Evolutionary conservation across 2,888 invertebrate genomes (phyloP).

Genomic region (Ligdia adustata): DNA sequence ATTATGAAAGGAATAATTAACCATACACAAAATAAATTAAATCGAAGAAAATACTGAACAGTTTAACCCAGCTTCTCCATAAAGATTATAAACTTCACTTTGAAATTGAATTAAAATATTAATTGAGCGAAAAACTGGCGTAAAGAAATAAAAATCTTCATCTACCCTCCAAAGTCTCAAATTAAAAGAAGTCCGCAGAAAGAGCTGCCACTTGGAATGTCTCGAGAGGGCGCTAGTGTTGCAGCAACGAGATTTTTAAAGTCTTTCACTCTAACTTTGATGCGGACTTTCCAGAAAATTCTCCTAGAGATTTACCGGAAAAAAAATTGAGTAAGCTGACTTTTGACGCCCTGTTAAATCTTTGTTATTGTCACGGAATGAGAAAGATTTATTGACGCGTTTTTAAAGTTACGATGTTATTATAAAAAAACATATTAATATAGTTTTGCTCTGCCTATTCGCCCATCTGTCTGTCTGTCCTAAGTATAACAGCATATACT

Average conservation of each 20-base stretch:
- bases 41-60: too few species aligned
- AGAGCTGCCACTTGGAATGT: constrained; percentile 15
- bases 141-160: constrained; percentile 16
- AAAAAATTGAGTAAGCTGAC: not conserved
- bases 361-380: too few species aligned
- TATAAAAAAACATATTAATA: too few species aligned
- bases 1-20: too few species aligned
- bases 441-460: too few species aligned
- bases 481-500: too few species aligned
- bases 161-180: constrained; percentile 19
- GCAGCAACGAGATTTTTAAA: constrained; percentile 12
- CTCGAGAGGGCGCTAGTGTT: constrained; percentile 19
- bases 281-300: not conserved
- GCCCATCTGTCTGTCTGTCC: too few species aligned
- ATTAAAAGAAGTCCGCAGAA: constrained; percentile 24
- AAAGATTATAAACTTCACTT: too few species aligned
- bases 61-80: constrained; percentile 2
- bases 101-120: constrained; percentile 13
- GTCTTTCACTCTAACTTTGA: constrained; percentile 5
- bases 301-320: not conserved
- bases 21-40: too few species aligned
- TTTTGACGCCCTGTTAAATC: not conserved
- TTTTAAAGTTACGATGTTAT: too few species aligned
- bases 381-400: too few species aligned
- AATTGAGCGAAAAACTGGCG: constrained; percentile 11